phyloP scores from a whole-genome alignment of 2,797 vertebrate species.

The Alfaro cultratus region DNA sequence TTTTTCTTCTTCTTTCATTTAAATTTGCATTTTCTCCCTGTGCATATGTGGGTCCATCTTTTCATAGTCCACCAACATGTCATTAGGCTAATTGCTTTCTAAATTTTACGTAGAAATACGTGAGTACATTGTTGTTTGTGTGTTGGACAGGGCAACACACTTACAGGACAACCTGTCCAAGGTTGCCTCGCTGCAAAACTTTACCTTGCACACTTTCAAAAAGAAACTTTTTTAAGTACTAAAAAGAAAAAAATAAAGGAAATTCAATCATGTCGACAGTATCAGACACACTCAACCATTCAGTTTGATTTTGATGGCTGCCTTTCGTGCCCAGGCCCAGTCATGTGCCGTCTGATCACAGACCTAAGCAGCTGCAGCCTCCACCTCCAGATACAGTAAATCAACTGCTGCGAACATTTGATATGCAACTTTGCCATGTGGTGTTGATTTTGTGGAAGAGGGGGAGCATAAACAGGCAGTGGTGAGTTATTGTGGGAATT shows the following conservation, averaged over 20 bases:
- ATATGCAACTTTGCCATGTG: slow-evolving; percentile 42
- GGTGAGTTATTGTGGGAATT: slow-evolving; percentile 29
- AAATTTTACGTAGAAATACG: neutral
- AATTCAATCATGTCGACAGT: slow-evolving; percentile 30
- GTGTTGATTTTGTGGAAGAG: slow-evolving; percentile 46
- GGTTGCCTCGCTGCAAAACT: neutral
- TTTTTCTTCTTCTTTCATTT: neutral
- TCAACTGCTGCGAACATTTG: slow-evolving; percentile 22
- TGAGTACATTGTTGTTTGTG: neutral
- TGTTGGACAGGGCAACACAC: neutral
- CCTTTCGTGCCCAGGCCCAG: slow-evolving; percentile 39
- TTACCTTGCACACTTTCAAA: neutral
- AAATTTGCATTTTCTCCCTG: neutral
- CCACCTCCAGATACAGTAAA: slow-evolving; percentile 33
- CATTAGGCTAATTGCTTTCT: neutral
- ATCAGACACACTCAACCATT: slow-evolving; percentile 24
- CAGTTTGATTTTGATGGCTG: slow-evolving; percentile 32
- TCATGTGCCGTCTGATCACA: slow-evolving; percentile 35
- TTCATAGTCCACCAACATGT: neutral
- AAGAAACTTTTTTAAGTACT: slow-evolving; percentile 7
- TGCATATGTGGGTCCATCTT: neutral
- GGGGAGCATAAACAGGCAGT: slow-evolving; percentile 12
- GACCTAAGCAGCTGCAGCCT: slow-evolving; percentile 46
- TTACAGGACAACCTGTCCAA: neutral
- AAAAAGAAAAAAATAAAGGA: slow-evolving; percentile 24